These are phyloP conservation scores for Elgaria multicarinata DNA, from an alignment of 2,113 vertebrate genomes.

Conservation along the genomic window DNA sequence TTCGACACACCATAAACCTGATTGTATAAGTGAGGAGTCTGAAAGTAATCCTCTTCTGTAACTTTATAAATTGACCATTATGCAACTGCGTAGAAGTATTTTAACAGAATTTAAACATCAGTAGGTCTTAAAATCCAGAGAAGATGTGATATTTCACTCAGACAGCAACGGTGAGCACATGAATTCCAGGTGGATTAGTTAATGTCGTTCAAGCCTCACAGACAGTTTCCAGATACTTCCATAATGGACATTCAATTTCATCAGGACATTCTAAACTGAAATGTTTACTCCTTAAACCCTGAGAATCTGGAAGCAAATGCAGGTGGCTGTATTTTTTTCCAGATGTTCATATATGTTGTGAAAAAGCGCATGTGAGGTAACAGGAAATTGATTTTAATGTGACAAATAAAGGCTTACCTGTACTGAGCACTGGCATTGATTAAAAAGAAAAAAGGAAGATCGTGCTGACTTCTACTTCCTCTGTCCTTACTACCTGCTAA, in stretches of 20 bases:
- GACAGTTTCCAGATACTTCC: slow-evolving; percentile 22
- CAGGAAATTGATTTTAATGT: background rate
- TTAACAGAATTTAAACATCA: background rate
- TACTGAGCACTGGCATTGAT: background rate
- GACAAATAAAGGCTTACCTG: background rate
- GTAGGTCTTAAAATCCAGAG: background rate
- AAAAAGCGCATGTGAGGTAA: background rate
- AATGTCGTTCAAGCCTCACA: background rate
- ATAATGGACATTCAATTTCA: slow-evolving; percentile 3
- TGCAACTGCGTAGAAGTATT: background rate
- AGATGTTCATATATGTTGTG: background rate
- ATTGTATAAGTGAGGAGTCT: background rate
- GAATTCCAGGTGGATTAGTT: slow-evolving; percentile 5
- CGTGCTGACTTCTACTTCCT: background rate
- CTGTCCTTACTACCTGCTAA: background rate
- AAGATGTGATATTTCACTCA: background rate
- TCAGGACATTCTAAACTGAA: slow-evolving; percentile 8
- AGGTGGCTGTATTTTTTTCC: background rate
- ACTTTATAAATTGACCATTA: background rate
- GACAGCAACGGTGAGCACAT: background rate
- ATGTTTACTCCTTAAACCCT: slow-evolving; percentile 16
- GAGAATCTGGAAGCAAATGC: slow-evolving; percentile 6
- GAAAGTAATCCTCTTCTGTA: background rate
- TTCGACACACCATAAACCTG: background rate
- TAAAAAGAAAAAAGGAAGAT: background rate